Base-by-base conservation (phyloP, 2,113 vertebrate genomes). In the Sander vitreus region DNA sequence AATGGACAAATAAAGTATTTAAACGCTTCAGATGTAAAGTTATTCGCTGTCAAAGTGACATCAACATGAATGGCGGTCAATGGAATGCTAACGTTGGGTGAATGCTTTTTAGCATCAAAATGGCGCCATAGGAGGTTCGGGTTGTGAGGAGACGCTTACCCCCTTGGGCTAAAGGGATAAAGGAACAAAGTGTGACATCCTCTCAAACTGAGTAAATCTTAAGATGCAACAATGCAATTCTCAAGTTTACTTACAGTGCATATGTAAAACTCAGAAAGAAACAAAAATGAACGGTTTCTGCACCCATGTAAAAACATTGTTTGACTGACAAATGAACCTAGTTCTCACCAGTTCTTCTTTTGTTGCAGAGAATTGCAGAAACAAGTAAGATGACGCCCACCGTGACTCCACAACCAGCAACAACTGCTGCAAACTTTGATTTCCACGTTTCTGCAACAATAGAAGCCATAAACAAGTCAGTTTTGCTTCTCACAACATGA, bases 331-430 rank as follows among this genome's bases (percentile, higher is more conserved):
- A 25, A 25, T 13, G 19, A 47, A 55, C 6, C 23, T 0, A 13
- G 18, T 21, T 57, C 78, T 73, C 73, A 84, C 77, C 81, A 30
- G 0, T 4, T 69, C 33, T 4, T 69, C 33, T 45, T 51, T 27
- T 36, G 15, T 53, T 78, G 0, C 47, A 55, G 45, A 60, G 6
- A 21, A 54, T 1, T 18, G 2, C 21, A 0, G 7, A 54, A 57
- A 21, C 66, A 21, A 84, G 43, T 9, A 64, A 54, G 16, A 81
- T 13, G 4, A 73, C 0, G 0, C 67, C 6, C 15, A 85, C 19
- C 50, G 3, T n/a, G 1, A 76, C 75, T 68, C 83, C 86, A 79
- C 27, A 67, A 68, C 53, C 65, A 72, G 39, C 0, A 0, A 2
- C 30, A 39, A 5, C 30, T 4, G 51, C 2, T 2, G 21, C 0